Percentiles rank a stretch among this genome's conserved stretches.
phyloP scores from a whole-genome alignment of 2,113 vertebrate species.

The Neodontobutis hainanensis region DNA sequence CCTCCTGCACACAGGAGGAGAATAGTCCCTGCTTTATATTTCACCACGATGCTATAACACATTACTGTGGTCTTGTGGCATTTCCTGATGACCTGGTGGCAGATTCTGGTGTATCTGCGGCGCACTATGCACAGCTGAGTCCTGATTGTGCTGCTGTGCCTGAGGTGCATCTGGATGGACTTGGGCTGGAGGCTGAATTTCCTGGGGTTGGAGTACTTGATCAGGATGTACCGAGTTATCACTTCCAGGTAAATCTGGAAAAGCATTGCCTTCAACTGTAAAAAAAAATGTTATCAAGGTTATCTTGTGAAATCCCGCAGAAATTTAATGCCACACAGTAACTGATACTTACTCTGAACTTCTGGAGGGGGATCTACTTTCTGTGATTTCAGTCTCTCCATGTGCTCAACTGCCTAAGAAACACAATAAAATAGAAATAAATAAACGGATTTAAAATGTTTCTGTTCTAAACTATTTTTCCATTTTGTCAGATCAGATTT shows the following conservation, averaged over 20 bases:
- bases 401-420: constrained; percentile 88
- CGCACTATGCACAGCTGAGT: constrained; percentile 44
- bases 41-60: constrained; percentile 40
- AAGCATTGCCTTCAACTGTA: constrained; percentile 70
- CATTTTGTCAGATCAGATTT: too few relatives aligned
- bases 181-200: constrained; percentile 34
- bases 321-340: not conserved
- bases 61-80: constrained; percentile 52
- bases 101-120: constrained; percentile 60
- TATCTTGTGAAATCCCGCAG: not conserved
- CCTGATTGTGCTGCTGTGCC: constrained; percentile 43
- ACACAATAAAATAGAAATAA: not conserved
- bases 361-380: constrained; percentile 80
- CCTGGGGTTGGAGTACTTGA: constrained; percentile 46
- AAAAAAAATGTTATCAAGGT: not conserved
- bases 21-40: constrained; percentile 51
- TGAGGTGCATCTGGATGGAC: constrained; percentile 41
- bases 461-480: too few relatives aligned
- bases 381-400: constrained; percentile 90
- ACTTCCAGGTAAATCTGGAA: constrained; percentile 50
- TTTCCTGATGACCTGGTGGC: constrained; percentile 65
- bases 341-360: constrained; percentile 74
- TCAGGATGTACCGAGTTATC: constrained; percentile 48
- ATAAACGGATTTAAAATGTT: too few relatives aligned
- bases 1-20: constrained; percentile 43